A percentile compares a stretch with the other conserved stretches of the same genome.
Evolutionary conservation across 2,113 vertebrate species (phyloP).

Genomic region (Malurus alboscapulatus): DNA sequence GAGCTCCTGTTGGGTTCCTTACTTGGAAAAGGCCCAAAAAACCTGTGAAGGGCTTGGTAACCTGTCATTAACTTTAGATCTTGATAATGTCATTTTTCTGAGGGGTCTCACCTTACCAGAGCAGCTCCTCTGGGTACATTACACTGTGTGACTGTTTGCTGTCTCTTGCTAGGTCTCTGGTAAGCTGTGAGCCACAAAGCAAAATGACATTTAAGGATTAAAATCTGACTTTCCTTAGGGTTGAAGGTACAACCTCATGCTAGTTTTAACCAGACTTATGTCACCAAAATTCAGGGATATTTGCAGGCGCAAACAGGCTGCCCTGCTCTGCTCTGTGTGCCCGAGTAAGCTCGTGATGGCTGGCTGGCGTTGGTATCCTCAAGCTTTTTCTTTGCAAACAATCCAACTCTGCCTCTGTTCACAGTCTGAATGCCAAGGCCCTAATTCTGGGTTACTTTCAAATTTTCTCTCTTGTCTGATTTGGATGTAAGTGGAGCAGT

Average conservation of each 20-base stretch:
- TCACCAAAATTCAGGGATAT: background rate
- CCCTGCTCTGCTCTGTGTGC: background rate
- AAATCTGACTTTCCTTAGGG: background rate
- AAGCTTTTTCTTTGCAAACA: background rate
- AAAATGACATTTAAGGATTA: background rate
- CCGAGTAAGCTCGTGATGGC: background rate
- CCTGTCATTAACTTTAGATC: background rate
- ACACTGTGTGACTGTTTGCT: background rate
- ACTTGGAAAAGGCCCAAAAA: accelerated
- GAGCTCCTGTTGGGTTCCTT: background rate
- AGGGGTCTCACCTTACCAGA: background rate
- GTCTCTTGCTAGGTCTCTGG: background rate
- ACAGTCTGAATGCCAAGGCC: background rate
- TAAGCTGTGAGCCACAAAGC: background rate
- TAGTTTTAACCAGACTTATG: background rate
- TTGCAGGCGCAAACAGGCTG: background rate
- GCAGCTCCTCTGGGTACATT: background rate
- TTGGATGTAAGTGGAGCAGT: background rate
- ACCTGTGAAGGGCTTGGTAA: background rate
- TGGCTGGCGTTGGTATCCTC: background rate
- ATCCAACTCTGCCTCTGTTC: background rate
- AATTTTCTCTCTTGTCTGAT: background rate
- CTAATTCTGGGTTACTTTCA: background rate
- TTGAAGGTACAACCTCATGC: background rate
- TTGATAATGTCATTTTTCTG: background rate